phyloP scores from a whole-genome alignment of 1,140 invertebrate genomes.

The Drosophila bipectinata region DNA sequence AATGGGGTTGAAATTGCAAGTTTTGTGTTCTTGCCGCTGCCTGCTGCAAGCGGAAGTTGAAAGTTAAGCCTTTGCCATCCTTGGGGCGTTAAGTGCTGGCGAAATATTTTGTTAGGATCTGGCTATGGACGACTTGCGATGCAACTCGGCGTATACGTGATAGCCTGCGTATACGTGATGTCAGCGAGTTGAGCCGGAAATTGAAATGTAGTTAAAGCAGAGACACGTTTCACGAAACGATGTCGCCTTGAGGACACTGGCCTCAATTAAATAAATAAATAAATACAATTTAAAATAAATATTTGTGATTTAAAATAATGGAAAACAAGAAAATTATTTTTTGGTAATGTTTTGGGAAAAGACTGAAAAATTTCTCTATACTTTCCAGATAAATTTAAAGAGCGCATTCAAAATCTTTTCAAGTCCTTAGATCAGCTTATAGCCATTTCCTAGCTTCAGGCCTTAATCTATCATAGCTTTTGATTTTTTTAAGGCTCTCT shows the following conservation, averaged over 20 bases:
- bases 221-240: slow-evolving; percentile 19
- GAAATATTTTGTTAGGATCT: slow-evolving; percentile 41
- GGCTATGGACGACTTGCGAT: slow-evolving; percentile 26
- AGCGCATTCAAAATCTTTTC: no score
- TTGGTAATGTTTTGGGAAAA: no score
- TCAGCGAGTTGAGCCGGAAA: slow-evolving; percentile 35
- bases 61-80: slow-evolving; percentile 43
- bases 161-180: slow-evolving; percentile 48
- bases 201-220: slow-evolving; percentile 42
- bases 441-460: slow-evolving; percentile 12
- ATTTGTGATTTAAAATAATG: neutral
- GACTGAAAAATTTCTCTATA: no score
- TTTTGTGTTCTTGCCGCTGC: slow-evolving; percentile 21
- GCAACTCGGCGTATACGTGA: slow-evolving; percentile 43
- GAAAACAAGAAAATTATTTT: neutral
- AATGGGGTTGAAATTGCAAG: slow-evolving; percentile 30
- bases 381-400: no score
- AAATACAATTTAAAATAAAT: neutral
- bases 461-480: slow-evolving; percentile 5
- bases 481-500: slow-evolving; percentile 10
- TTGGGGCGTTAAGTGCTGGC: slow-evolving; percentile 44
- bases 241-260: slow-evolving; percentile 4
- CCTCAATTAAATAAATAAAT: slow-evolving; percentile 7
- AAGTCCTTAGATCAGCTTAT: neutral
- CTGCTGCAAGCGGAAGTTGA: slow-evolving; percentile 38